These are phyloP conservation scores for Tylochromis polylepis DNA, from an alignment of 2,113 vertebrate genomes.

Conservation along the genomic window DNA sequence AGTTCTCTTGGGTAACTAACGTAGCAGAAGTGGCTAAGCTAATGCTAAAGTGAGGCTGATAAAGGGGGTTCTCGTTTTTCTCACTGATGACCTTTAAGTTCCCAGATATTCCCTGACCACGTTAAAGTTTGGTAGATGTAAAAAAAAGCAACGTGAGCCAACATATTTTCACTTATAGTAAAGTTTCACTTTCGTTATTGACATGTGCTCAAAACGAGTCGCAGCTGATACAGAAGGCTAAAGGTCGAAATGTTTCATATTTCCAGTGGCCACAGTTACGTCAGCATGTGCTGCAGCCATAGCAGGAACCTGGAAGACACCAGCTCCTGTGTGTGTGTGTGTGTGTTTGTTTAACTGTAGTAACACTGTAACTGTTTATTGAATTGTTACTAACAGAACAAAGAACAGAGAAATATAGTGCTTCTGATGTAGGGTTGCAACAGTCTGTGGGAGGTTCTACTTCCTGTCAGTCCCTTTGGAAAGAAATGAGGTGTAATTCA, in stretches of 20 bases:
- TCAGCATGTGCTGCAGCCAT: background rate
- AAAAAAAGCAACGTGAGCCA: background rate
- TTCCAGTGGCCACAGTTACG: background rate
- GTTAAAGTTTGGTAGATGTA: fast-evolving
- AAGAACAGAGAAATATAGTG: fast-evolving
- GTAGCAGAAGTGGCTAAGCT: background rate
- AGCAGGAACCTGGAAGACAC: background rate
- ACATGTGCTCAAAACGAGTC: background rate
- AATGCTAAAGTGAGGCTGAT: background rate
- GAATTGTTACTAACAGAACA: background rate
- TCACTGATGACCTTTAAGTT: background rate
- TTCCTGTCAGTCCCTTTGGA: background rate
- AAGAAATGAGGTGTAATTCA: background rate
- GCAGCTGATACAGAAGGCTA: background rate
- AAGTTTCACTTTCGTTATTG: constrained; percentile 24
- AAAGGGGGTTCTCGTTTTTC: background rate
- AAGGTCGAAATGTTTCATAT: background rate
- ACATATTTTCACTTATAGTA: background rate
- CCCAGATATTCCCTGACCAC: background rate
- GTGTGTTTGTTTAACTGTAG: background rate
- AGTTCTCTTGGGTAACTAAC: background rate
- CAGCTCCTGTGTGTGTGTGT: background rate
- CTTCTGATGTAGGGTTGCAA: background rate
- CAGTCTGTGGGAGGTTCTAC: background rate
- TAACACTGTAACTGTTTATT: background rate